Base-by-base conservation (phyloP, 1,140 invertebrate species). In the Brachystomella parvula region DNA sequence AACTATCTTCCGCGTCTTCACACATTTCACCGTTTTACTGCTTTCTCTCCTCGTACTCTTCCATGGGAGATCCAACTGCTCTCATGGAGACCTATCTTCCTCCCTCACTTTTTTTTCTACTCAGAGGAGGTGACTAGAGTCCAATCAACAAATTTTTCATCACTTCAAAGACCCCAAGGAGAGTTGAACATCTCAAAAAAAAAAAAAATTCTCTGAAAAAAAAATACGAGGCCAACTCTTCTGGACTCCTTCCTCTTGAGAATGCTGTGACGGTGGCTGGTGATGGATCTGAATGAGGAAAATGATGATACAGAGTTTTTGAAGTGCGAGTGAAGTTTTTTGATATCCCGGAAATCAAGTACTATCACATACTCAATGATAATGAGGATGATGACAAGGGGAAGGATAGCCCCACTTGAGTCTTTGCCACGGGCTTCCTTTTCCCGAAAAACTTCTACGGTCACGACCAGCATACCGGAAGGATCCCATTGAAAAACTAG, bases 1-100 rank as follows among this genome's bases (percentile, higher is more conserved):
- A 67, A 63, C 30, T 28, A 44, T 63, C 31, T 28, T 64, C 31
- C 62, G 47, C 30, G 15, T 64, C 17, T 19, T 58, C 31, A 12
- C 21, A 15, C 63, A 64, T 35, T 33, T 65, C 3, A 49, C 26
- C 9, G 44, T 59, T 30, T 26, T 65, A 59, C 29, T 66, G 19
- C 28, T 60, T 29, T 29, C 58, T 9, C 15, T 32, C 58, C 28
- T 60, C 53, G 53, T 28, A 15, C 9, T 44, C 39, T 44, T 44
- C n/a, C 19, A 56, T 56, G 19, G 53, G 53, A 56, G 53, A n/a
- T 21, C 21, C 21, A n/a, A n/a, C n/a, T n/a, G n/a, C n/a, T 44
- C 39, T 44, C n/a, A 9, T 12, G 39, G 39, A 12, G 9, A 44
- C 39, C 9, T 44, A n/a, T 44, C 39, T 44, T 44, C n/a, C 39